Percentiles rank a stretch among this genome's conserved stretches.
Evolutionary conservation across 2,113 vertebrate genomes (phyloP).

Genomic region (Corythornis cristatus): DNA sequence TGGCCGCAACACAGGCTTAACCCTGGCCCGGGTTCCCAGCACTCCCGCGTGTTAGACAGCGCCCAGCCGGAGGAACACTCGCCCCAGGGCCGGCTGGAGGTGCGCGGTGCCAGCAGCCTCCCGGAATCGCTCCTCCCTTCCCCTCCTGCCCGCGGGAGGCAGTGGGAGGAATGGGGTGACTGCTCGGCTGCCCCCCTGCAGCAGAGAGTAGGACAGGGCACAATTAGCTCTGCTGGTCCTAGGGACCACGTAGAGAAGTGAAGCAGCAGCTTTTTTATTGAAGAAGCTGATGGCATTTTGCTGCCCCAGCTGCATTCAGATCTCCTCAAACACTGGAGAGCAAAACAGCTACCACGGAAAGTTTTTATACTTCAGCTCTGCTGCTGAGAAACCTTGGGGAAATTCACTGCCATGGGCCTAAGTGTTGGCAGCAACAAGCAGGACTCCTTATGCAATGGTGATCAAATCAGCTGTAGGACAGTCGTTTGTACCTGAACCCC

Average conservation of each 20-base stretch:
- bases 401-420: not conserved
- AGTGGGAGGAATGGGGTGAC: not conserved
- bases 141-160: accelerated
- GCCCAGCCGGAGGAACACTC: no score
- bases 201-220: not conserved
- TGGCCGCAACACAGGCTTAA: no score
- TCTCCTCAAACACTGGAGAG: not conserved
- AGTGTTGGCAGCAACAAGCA: not conserved
- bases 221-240: not conserved
- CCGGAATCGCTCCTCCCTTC: not conserved
- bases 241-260: not conserved
- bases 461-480: not conserved
- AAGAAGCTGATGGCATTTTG: not conserved
- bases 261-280: not conserved
- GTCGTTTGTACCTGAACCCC: not conserved
- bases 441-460: not conserved
- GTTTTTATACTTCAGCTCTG: not conserved
- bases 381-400: not conserved
- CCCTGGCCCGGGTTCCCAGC: no score
- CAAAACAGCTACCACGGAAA: not conserved
- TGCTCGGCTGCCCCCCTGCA: not conserved
- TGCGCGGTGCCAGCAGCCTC: no score
- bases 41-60: no score
- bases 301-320: not conserved
- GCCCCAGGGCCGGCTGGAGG: no score